phyloP scores from a whole-genome alignment of 2,113 vertebrate genomes.

The Psammodynastes pulverulentus region DNA sequence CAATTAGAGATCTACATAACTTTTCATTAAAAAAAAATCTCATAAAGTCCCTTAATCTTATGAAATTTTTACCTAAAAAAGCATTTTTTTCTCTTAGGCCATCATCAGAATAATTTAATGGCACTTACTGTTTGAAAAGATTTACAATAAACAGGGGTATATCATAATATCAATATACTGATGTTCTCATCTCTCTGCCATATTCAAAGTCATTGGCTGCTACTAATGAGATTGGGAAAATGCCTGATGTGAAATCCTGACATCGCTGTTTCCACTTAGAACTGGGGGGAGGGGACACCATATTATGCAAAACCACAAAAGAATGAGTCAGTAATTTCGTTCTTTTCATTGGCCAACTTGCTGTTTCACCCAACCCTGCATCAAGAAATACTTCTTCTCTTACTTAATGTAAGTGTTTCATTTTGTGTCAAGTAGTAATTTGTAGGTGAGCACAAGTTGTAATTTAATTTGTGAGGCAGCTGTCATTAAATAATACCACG shows the following conservation, averaged over 20 bases:
- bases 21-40: background rate
- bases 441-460: background rate
- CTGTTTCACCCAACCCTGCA: background rate
- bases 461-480: constrained; percentile 16
- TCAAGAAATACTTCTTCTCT: background rate
- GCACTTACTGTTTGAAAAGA: background rate
- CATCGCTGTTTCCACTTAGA: too few relatives aligned
- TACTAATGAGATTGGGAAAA: background rate
- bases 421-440: background rate
- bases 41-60: background rate
- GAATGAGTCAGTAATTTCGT: background rate
- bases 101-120: background rate
- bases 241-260: background rate
- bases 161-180: background rate
- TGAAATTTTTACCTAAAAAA: background rate
- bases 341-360: background rate
- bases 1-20: background rate
- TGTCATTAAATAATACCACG: constrained; percentile 12
- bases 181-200: background rate
- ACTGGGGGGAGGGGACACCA: too few relatives aligned
- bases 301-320: background rate
- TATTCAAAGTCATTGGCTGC: background rate
- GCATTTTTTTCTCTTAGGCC: background rate
- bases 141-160: background rate
- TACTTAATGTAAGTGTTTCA: background rate